Evolutionary conservation across 2,888 invertebrate genomes (phyloP).

Genomic region (Leptinotarsa peninsularis): DNA sequence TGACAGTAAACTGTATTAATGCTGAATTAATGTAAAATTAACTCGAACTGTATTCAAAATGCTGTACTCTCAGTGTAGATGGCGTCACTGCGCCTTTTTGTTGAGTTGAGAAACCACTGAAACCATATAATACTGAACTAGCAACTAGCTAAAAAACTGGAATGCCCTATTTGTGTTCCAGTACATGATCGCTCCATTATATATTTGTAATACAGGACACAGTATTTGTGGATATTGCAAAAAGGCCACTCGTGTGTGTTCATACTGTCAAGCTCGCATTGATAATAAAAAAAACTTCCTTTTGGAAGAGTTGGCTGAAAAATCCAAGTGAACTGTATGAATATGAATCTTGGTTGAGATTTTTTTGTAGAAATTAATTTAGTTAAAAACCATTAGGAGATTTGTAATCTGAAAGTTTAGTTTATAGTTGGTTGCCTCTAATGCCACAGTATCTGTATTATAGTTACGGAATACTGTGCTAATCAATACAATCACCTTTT

Average conservation of each 20-base stretch:
- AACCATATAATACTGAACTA: neutral
- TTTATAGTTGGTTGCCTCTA: too few relatives aligned
- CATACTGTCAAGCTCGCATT: neutral
- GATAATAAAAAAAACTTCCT: neutral
- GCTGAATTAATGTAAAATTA: too few relatives aligned
- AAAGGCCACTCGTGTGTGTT: neutral
- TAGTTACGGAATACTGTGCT: too few relatives aligned
- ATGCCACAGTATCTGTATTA: too few relatives aligned
- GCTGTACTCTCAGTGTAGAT: too few relatives aligned
- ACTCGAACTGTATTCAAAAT: too few relatives aligned
- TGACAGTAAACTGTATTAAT: too few relatives aligned
- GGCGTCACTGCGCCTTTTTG: too few relatives aligned
- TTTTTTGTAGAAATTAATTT: neutral
- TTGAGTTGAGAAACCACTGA: neutral
- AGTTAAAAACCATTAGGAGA: neutral
- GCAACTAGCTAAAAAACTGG: neutral
- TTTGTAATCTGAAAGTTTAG: neutral
- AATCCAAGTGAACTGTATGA: neutral
- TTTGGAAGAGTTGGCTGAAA: slow-evolving; percentile 15
- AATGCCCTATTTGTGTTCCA: slow-evolving; percentile 6
- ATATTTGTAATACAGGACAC: slow-evolving; percentile 10
- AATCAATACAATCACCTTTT: too few relatives aligned
- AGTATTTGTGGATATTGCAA: neutral
- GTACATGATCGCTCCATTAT: slow-evolving; percentile 2
- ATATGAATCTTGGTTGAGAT: neutral